A percentile compares a stretch with the other conserved stretches of the same genome.
Conservation (phyloP, 1,140 invertebrate species). For the Nautilus pompilius region DNA sequence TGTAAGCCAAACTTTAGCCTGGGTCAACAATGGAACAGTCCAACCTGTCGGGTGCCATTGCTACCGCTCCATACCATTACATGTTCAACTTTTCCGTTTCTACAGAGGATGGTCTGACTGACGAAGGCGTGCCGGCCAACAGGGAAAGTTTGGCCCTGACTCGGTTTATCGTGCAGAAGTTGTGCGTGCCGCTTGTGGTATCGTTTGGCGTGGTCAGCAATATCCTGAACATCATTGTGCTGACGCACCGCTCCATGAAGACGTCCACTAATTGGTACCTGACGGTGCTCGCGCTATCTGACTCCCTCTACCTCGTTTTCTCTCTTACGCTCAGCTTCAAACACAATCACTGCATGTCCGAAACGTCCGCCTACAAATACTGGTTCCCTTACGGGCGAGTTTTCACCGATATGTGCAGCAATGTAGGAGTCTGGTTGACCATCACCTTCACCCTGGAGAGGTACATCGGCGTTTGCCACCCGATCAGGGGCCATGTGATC, state of each 20-base stretch:
- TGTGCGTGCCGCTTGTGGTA: slow-evolving; percentile 35
- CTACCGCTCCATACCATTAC: too few species aligned
- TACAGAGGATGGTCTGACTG: too few species aligned
- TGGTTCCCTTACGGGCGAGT: slow-evolving; percentile 57
- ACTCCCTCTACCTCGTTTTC: slow-evolving; percentile 68
- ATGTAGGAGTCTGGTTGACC: slow-evolving; percentile 69
- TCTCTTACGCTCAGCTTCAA: slow-evolving; percentile 60
- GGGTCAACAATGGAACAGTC: too few species aligned
- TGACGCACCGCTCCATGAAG: slow-evolving; percentile 70
- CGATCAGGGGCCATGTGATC: slow-evolving; percentile 66
- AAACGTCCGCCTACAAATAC: neutral
- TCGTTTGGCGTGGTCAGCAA: slow-evolving; percentile 35
- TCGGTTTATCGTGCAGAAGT: slow-evolving; percentile 20
- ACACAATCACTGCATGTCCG: slow-evolving; percentile 56
- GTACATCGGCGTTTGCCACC: slow-evolving; percentile 73
- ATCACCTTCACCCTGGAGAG: slow-evolving; percentile 74
- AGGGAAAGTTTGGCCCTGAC: slow-evolving; percentile 2
- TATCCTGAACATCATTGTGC: slow-evolving; percentile 56
- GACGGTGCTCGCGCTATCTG: slow-evolving; percentile 70
- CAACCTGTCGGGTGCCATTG: too few species aligned
- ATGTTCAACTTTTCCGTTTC: too few species aligned
- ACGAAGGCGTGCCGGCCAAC: neutral
- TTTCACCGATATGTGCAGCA: slow-evolving; percentile 59
- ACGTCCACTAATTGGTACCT: slow-evolving; percentile 73
- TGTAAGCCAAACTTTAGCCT: too few species aligned